Evolutionary conservation across 2,888 invertebrate genomes (phyloP).

Genomic region (Erannis defoliaria): DNA sequence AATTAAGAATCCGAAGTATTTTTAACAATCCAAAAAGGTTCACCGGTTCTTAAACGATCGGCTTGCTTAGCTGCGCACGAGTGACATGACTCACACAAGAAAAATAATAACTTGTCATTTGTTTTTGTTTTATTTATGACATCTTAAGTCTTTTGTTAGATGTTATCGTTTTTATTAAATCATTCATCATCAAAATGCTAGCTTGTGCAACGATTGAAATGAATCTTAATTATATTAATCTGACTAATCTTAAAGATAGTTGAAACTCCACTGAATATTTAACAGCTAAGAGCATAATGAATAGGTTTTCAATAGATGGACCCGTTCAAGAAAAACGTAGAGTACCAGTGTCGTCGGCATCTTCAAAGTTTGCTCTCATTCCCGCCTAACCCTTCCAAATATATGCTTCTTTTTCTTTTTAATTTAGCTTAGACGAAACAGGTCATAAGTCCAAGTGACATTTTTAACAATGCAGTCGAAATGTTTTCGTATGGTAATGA

Average conservation of each 20-base stretch:
- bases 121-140: slow-evolving; percentile 45
- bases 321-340: slow-evolving; percentile 48
- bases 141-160: slow-evolving; percentile 35
- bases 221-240: slow-evolving; percentile 18
- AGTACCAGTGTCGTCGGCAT: slow-evolving; percentile 69
- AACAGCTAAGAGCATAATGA: slow-evolving; percentile 19
- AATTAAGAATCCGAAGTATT: slow-evolving; percentile 74
- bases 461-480: slow-evolving; percentile 84
- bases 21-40: slow-evolving; percentile 69
- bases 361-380: slow-evolving; percentile 70
- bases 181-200: slow-evolving; percentile 21
- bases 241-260: slow-evolving; percentile 5
- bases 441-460: slow-evolving; percentile 85
- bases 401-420: slow-evolving; percentile 68
- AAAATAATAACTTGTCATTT: slow-evolving; percentile 50
- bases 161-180: slow-evolving; percentile 35
- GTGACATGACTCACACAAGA: slow-evolving; percentile 55
- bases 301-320: slow-evolving; percentile 42
- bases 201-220: slow-evolving; percentile 26
- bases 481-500: slow-evolving; percentile 86
- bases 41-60: slow-evolving; percentile 46
- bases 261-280: slow-evolving; percentile 7
- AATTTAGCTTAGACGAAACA: slow-evolving; percentile 81
- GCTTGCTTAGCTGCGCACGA: slow-evolving; percentile 43
- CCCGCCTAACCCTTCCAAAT: slow-evolving; percentile 58